phyloP scores from a whole-genome alignment of 1,140 invertebrate genomes.

The Reticulitermes speratus region DNA sequence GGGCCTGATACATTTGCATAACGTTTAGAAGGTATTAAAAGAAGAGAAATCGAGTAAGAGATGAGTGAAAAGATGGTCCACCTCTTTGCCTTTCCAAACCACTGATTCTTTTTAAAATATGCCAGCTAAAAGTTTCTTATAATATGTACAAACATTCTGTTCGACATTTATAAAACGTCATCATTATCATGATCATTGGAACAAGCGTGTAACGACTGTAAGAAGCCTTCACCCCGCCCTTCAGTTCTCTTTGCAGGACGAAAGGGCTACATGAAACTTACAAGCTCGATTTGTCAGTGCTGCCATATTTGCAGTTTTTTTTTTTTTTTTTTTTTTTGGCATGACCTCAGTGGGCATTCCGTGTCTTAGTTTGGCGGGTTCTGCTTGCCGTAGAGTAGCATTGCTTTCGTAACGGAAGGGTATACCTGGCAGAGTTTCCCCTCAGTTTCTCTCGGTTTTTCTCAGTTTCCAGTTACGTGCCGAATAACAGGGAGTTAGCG shows the following conservation, averaged over 20 bases:
- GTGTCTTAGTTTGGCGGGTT: neutral
- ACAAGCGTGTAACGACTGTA: neutral
- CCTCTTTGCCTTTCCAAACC: neutral
- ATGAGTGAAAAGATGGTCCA: neutral
- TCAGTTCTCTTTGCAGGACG: neutral
- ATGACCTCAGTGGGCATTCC: neutral
- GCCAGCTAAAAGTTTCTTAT: neutral
- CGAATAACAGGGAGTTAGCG: too few relatives aligned
- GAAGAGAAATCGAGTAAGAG: neutral
- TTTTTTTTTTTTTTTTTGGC: neutral
- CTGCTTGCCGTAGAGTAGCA: neutral
- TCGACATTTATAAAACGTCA: conserved; percentile 11
- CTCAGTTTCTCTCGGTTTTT: neutral
- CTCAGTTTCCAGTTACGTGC: too few relatives aligned
- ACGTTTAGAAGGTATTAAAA: conserved; percentile 28
- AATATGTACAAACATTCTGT: neutral
- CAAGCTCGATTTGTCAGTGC: conserved; percentile 6
- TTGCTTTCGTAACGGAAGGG: neutral
- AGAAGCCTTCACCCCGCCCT: neutral
- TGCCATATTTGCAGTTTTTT: neutral
- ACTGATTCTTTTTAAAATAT: conserved; percentile 24
- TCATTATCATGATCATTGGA: neutral
- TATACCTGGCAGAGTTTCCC: neutral
- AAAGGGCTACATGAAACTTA: neutral
- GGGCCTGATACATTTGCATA: conserved; percentile 28